Conservation (phyloP, 2,888 invertebrate genomes). For the Rhyacophila evoluta region DNA sequence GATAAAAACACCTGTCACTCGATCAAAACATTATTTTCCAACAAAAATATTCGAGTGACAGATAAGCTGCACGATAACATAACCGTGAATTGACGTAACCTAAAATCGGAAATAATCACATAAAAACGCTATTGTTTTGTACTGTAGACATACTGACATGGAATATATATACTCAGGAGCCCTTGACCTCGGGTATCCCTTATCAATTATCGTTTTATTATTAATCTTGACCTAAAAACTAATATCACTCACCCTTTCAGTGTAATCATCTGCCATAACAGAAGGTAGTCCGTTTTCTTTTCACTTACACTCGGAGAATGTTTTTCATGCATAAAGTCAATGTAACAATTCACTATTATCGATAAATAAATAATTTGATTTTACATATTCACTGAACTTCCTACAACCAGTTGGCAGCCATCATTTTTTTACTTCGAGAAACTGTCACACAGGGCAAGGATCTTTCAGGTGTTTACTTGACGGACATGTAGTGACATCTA, state of each 20-base stretch:
- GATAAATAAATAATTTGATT: slow-evolving; percentile 13
- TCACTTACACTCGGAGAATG: background rate
- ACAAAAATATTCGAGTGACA: background rate
- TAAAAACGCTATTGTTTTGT: background rate
- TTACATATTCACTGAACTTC: slow-evolving; percentile 27
- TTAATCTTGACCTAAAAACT: slow-evolving; percentile 39
- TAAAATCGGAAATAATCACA: slow-evolving; percentile 3
- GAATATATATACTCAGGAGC: background rate
- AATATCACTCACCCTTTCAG: slow-evolving; percentile 37
- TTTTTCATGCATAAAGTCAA: background rate
- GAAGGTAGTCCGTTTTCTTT: background rate
- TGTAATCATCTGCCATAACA: slow-evolving; percentile 37
- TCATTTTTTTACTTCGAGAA: slow-evolving; percentile 32
- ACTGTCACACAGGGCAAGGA: slow-evolving; percentile 34
- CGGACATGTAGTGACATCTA: background rate
- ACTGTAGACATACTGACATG: background rate
- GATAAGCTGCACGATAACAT: slow-evolving; percentile 4
- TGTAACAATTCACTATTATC: background rate
- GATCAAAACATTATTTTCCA: background rate
- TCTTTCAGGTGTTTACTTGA: background rate
- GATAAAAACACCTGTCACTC: background rate
- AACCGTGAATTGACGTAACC: slow-evolving; percentile 23
- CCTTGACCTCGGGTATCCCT: slow-evolving; percentile 25
- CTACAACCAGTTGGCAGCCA: slow-evolving; percentile 29
- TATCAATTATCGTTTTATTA: slow-evolving; percentile 27